Conservation (phyloP, 2,888 invertebrate species). For the Choristoneura rosaceana region DNA sequence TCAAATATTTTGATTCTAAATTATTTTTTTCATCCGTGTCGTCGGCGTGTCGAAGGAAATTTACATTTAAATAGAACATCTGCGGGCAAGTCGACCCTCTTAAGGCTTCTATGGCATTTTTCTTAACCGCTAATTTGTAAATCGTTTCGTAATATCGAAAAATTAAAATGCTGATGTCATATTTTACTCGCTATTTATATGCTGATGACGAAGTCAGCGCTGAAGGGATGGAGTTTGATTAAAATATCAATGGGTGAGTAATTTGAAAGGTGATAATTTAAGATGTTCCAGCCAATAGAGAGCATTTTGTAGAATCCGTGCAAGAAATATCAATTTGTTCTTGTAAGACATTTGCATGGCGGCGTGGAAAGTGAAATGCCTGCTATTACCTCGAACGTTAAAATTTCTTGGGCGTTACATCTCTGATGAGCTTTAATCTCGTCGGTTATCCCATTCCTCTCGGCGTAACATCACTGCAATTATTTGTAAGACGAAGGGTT, state of each 20-base stretch:
- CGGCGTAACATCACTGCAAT: slow-evolving; percentile 78
- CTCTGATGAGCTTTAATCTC: slow-evolving; percentile 79
- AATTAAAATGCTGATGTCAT: slow-evolving; percentile 86
- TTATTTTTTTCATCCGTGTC: slow-evolving; percentile 79
- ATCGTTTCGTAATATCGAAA: slow-evolving; percentile 83
- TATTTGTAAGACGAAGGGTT: slow-evolving; percentile 82
- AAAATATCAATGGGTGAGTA: slow-evolving; percentile 83
- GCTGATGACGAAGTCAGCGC: slow-evolving; percentile 71
- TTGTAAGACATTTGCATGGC: slow-evolving; percentile 43
- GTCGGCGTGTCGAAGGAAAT: slow-evolving; percentile 75
- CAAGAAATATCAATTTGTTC: slow-evolving; percentile 57
- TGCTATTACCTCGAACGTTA: slow-evolving; percentile 68
- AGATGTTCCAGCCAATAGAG: slow-evolving; percentile 53
- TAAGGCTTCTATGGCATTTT: slow-evolving; percentile 76
- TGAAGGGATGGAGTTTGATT: slow-evolving; percentile 70
- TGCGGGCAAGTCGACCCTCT: slow-evolving; percentile 81
- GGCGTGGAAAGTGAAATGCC: slow-evolving; percentile 55
- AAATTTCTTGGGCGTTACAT: slow-evolving; percentile 71
- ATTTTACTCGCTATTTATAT: slow-evolving; percentile 83
- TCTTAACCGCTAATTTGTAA: slow-evolving; percentile 85
- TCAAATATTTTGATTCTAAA: slow-evolving; percentile 77
- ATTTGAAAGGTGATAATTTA: slow-evolving; percentile 66
- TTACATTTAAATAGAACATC: slow-evolving; percentile 86
- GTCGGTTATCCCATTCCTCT: slow-evolving; percentile 76
- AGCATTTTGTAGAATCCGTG: slow-evolving; percentile 57